Conservation (phyloP, 2,888 invertebrate species). For the Cephus pygmeus region DNA sequence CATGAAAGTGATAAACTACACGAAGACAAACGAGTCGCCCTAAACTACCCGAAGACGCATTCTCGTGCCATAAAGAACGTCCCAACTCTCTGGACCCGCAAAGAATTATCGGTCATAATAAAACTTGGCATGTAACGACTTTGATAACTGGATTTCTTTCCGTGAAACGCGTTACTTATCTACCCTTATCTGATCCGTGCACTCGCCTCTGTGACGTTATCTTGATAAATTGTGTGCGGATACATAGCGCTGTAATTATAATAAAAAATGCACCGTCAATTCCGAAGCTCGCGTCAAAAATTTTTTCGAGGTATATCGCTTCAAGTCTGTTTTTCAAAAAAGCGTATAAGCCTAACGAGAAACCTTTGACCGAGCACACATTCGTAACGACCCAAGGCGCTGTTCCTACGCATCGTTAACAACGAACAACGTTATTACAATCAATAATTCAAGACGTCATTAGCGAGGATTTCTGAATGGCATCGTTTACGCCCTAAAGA, state of each 20-base stretch:
- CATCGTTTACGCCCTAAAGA: background rate
- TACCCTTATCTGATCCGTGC: background rate
- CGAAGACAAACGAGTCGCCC: constrained; percentile 46
- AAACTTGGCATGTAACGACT: constrained; percentile 27
- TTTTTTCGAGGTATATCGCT: background rate
- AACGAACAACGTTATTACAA: constrained; percentile 35
- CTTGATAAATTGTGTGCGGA: background rate
- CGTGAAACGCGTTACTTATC: constrained; percentile 7
- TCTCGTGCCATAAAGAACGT: background rate
- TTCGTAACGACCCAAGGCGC: background rate
- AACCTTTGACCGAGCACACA: background rate
- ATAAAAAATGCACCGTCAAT: background rate
- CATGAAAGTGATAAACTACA: constrained; percentile 37
- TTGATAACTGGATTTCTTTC: constrained; percentile 22
- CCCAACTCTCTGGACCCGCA: constrained; percentile 16
- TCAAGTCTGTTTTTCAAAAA: background rate
- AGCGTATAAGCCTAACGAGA: background rate
- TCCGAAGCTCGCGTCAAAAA: background rate
- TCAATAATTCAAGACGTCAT: constrained; percentile 48
- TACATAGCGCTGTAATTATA: background rate
- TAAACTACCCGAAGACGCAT: constrained; percentile 25
- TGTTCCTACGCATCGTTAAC: constrained; percentile 27
- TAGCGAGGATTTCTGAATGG: constrained; percentile 26
- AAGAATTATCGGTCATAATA: constrained; percentile 29
- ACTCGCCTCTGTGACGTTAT: background rate